These are phyloP conservation scores for Drosophila basisetae DNA, from an alignment of 2,888 invertebrate species.

Conservation along the genomic window DNA sequence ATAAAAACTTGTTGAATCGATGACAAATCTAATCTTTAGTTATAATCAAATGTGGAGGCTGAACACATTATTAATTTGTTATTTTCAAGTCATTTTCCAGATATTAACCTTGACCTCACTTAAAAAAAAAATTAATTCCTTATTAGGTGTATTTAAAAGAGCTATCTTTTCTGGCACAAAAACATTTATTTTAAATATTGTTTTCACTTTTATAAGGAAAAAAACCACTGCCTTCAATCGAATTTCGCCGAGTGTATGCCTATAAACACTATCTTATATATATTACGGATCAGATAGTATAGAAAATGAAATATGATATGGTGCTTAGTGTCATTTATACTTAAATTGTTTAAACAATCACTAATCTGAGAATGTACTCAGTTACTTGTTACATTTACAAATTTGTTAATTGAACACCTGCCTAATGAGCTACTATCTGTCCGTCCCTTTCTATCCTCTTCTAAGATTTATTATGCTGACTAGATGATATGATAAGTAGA, in stretches of 20 bases:
- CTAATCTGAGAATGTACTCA: neutral
- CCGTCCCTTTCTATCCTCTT: neutral
- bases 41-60: no score
- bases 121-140: no score
- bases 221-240: no score
- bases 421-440: neutral
- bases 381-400: neutral
- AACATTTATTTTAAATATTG: no score
- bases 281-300: neutral
- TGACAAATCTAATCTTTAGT: no score
- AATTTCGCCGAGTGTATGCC: neutral
- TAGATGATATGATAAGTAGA: conserved; percentile 5
- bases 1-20: no score
- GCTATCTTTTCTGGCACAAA: no score
- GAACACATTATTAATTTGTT: no score
- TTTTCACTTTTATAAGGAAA: no score
- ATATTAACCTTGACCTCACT: no score
- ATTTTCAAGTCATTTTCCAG: no score
- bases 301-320: neutral
- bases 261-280: neutral
- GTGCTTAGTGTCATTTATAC: neutral
- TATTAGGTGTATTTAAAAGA: no score
- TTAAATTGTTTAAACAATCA: neutral
- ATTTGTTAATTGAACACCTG: neutral
- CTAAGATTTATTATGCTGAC: neutral